Evolutionary conservation across 2,888 invertebrate genomes (phyloP), one percentile per base, ranked within the genome.

Genomic region (Osedax fenrisi): DNA sequence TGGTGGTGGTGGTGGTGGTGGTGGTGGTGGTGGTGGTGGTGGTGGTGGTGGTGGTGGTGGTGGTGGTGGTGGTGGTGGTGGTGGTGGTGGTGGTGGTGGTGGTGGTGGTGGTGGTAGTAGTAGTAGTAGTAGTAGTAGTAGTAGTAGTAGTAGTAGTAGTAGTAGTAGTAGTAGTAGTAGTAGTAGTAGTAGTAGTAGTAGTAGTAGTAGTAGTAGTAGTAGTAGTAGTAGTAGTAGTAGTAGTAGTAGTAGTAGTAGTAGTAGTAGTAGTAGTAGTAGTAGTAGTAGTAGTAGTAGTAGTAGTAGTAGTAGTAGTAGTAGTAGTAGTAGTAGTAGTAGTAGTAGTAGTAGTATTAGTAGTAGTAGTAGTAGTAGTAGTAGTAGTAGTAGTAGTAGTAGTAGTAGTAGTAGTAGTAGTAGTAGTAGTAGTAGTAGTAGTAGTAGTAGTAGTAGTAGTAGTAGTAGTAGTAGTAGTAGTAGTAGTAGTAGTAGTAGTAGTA

Each of bases 181-280:
- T 73, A 73, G 73, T 73, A 73, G 73, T 73, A 73, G 73, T 73
- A 73, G 69, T 76, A 59, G 73, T 73, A 24, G 69, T 73, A 21
- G 69, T 73, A 72, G 69, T 73, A 72, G 73, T 73, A 73, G 73
- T 73, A 73, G 73, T 73, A 73, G 73, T 73, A 73, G 73, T 73
- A 73, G 73, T 73, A 73, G 73, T 73, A 73, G 69, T 76, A 59
- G 73, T 26, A 76, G 76, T 66, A 77, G 76, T 75, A 76, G 76
- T 74, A 66, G 74, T 77, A 66, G 75, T 75, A 74, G 67, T 77
- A 76, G 75, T 77, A 75, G 76, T 77, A 76, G 75, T 67, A 74
- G 76, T 77, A 75, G 74, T 27, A 76, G 74, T 75, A 77, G 69
- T 75, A 76, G 76, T 75, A 67, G 69, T 75, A 76, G 73, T 75